A percentile compares a stretch with the other conserved stretches of the same genome.
phyloP scores from a whole-genome alignment of 2,888 invertebrate species.

The Ptilodon capucinus region DNA sequence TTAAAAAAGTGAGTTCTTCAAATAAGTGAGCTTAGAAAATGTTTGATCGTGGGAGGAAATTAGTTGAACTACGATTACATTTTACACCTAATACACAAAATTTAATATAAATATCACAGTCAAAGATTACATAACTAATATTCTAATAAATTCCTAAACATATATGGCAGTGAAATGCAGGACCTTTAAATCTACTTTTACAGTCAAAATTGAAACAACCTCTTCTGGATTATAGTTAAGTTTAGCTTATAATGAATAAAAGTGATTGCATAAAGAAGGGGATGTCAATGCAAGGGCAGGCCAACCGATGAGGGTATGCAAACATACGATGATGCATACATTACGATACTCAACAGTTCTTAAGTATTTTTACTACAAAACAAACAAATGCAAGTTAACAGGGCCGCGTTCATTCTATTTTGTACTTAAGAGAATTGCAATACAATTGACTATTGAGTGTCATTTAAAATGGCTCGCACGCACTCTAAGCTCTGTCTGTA shows the following conservation, averaged over 20 bases:
- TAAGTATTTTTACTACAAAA: no score
- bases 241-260: conserved; percentile 21
- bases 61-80: conserved; percentile 57
- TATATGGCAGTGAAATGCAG: conserved; percentile 77
- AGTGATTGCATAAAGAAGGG: conserved; percentile 3
- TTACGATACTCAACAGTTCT: no score
- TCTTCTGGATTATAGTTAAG: conserved; percentile 37
- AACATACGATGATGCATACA: no score
- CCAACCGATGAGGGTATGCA: no score
- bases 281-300: no score
- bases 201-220: conserved; percentile 53
- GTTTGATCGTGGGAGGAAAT: conserved; percentile 35
- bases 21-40: conserved; percentile 37
- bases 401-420: no score
- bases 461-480: no score
- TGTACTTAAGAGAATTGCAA: no score
- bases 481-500: no score
- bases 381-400: no score
- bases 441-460: no score
- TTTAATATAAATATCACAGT: conserved; percentile 82
- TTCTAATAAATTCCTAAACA: conserved; percentile 61
- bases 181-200: conserved; percentile 49
- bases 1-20: conserved; percentile 32
- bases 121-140: conserved; percentile 78
- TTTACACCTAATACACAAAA: conserved; percentile 74